Evolutionary conservation across 2,113 vertebrate species (phyloP).

Genomic region (Cygnus buccinator): DNA sequence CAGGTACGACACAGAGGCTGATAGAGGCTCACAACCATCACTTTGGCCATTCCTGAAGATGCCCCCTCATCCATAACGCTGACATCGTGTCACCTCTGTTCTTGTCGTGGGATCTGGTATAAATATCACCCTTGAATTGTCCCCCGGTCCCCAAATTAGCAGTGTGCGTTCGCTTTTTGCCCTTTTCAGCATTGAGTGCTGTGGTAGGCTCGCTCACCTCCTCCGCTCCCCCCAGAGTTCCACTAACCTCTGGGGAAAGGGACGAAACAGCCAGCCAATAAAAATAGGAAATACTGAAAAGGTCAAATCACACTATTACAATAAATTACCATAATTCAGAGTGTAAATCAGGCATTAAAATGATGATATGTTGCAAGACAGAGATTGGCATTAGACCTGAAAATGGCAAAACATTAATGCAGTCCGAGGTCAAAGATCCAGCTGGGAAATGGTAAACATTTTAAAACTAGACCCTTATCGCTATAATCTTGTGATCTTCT

Average conservation of each 20-base stretch:
- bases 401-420: constrained; percentile 65
- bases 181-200: constrained; percentile 65
- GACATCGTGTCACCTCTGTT: not conserved
- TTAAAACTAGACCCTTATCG: constrained; percentile 51
- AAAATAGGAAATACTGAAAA: constrained; percentile 78
- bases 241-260: constrained; percentile 55
- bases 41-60: not conserved
- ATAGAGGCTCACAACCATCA: not conserved
- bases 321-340: constrained; percentile 81
- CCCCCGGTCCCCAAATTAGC: constrained; percentile 58
- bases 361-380: constrained; percentile 67
- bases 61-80: not conserved
- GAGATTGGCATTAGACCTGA: constrained; percentile 67
- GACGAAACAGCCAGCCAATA: constrained; percentile 70
- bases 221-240: constrained; percentile 16
- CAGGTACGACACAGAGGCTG: not conserved
- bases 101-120: not conserved
- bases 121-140: not conserved
- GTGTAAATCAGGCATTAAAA: constrained; percentile 69
- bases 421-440: constrained; percentile 65
- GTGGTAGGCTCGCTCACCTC: constrained; percentile 53
- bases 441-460: constrained; percentile 66
- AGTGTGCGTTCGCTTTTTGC: constrained; percentile 63
- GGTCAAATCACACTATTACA: constrained; percentile 74
- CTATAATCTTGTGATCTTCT: constrained; percentile 31